Base-by-base conservation (phyloP, 2,113 vertebrate species). In the Enhydra lutris region DNA sequence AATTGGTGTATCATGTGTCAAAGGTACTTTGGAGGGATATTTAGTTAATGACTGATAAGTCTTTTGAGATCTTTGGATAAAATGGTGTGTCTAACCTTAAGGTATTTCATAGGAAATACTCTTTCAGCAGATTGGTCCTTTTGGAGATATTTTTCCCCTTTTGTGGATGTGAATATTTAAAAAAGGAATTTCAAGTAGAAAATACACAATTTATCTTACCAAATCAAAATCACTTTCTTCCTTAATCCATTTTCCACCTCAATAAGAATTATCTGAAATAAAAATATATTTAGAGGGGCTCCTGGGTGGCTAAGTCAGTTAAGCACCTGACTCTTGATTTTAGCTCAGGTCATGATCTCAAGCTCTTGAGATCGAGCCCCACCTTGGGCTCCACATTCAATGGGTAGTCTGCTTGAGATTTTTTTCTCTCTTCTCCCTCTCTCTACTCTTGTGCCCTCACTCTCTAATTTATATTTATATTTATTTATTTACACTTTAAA, bases 41-140 rank as follows among this genome's bases (percentile, higher is more conserved):
- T 95, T 96, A 93, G 8, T 91, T 97, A 94, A 94, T 89, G 65
- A 96, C 63, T 82, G 6, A 42, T 83, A 55, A 76, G 39, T 42
- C 71, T 83, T 94, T 94, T 84, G 90, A 79, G 59, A 94, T 91
- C 34, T 88, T 93, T 89, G 8, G 47, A 93, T 88, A 88, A 97
- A 86, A 94, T 2, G 55, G 2, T 71, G 26, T 91, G 36, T 93
- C n/a, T 63, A 55, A 34, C 36, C 50, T 11, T 52, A 96, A 87
- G 23, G 61, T 81, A 87, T 87, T 88, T 87, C 69, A 65, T 85
- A 88, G 29, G 26, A 84, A 90, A 94, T 81, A 82, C 59, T 94
- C 6, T 95, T 92, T 90, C 88, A 96, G 45, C 59, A 90, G 15
- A 88, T 73, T 74, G 6, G 7, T 57, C 85, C 31, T 89, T 89